A percentile compares a stretch with the other conserved stretches of the same genome.
Conservation (phyloP, 2,888 invertebrate genomes). For the Tetramorium bicarinatum region DNA sequence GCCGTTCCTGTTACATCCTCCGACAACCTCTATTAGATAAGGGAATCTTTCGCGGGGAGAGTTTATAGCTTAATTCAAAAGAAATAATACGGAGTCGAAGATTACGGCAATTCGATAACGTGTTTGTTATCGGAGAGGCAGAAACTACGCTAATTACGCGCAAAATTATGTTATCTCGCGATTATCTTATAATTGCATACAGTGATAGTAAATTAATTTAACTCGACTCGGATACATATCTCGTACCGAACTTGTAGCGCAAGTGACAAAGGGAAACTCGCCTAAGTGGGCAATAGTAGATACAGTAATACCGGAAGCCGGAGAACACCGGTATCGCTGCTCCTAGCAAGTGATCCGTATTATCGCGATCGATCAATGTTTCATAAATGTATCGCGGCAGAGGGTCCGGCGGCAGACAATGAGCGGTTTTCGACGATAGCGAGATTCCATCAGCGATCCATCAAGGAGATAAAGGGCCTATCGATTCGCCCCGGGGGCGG, state of each 20-base stretch:
- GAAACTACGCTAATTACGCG: constrained; percentile 14
- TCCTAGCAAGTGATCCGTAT: constrained; percentile 44
- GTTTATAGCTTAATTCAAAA: neutral
- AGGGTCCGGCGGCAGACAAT: constrained; percentile 58
- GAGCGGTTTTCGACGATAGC: constrained; percentile 72
- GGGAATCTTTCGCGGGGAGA: neutral
- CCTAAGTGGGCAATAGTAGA: neutral
- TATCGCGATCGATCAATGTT: constrained; percentile 60
- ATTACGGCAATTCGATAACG: constrained; percentile 17
- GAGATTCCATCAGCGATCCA: constrained; percentile 76
- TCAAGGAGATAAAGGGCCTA: constrained; percentile 76
- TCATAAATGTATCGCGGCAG: constrained; percentile 56
- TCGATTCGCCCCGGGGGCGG: constrained; percentile 70
- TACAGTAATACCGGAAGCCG: constrained; percentile 34
- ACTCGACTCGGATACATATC: no score
- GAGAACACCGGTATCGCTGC: constrained; percentile 15
- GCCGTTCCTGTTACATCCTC: neutral
- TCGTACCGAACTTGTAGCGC: neutral
- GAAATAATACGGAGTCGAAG: neutral
- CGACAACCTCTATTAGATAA: constrained; percentile 13
- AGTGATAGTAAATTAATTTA: neutral
- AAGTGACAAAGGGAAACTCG: constrained; percentile 24
- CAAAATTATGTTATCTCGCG: constrained; percentile 28
- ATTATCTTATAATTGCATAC: neutral
- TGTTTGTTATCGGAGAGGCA: constrained; percentile 21